These are phyloP conservation scores for Henicopernis longicauda DNA, from an alignment of 2,113 vertebrate genomes.

Conservation along the genomic window DNA sequence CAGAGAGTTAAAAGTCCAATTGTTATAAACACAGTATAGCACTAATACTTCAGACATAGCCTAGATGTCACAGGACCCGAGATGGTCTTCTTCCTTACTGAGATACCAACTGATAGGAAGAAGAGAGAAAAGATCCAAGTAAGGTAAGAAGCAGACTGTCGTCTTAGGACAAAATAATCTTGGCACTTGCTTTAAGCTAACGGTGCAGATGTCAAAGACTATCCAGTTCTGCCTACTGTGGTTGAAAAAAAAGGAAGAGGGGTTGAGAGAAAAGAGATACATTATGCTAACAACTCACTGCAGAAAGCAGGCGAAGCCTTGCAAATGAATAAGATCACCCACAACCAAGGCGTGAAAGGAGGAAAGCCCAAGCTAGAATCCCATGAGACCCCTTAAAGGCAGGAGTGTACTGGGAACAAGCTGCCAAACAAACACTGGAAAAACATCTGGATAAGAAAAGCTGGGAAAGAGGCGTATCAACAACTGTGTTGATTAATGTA, in stretches of 20 bases:
- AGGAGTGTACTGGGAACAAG: background rate
- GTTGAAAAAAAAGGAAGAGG: background rate
- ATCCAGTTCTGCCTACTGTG: background rate
- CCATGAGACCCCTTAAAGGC: background rate
- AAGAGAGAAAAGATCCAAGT: background rate
- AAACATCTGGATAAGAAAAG: background rate
- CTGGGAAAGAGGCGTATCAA: background rate
- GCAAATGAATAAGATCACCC: background rate
- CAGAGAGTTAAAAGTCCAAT: background rate
- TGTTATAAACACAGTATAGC: background rate
- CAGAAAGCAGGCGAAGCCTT: background rate
- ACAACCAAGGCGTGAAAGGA: background rate
- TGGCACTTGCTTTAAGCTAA: background rate
- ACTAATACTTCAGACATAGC: background rate
- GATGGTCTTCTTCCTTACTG: background rate
- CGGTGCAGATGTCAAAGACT: background rate
- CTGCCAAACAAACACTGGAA: background rate
- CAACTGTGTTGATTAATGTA: background rate
- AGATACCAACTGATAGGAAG: background rate
- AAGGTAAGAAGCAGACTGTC: background rate
- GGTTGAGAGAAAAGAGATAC: background rate
- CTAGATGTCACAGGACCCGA: background rate
- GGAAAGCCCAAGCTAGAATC: background rate
- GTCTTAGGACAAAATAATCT: background rate
- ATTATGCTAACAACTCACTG: background rate